phyloP scores from a whole-genome alignment of 2,797 vertebrate genomes.

The Distichodus sexfasciatus region DNA sequence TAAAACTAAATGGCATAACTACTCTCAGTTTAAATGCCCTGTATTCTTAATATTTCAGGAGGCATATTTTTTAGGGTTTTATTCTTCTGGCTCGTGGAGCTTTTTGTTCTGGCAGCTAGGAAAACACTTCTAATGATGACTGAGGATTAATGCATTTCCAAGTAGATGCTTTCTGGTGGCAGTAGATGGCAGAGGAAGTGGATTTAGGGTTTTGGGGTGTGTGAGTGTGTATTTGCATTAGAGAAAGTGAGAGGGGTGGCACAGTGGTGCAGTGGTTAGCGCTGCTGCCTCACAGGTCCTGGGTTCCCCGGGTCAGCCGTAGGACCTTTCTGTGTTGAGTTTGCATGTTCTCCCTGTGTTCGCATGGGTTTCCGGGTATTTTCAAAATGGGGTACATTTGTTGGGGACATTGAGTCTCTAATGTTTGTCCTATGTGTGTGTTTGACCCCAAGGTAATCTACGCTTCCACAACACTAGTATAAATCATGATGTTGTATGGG shows the following conservation, averaged over 20 bases:
- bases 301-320: too few species aligned
- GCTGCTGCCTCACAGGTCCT: too few species aligned
- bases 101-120: slow-evolving; percentile 15
- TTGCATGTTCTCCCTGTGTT: too few species aligned
- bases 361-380: too few species aligned
- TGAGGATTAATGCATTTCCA: slow-evolving; percentile 30
- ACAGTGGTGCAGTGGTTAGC: too few species aligned
- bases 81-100: background rate
- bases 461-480: background rate
- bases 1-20: background rate
- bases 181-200: slow-evolving; percentile 28
- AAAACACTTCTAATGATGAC: slow-evolving; percentile 30
- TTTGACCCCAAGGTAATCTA: slow-evolving; percentile 14
- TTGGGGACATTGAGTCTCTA: too few species aligned
- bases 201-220: slow-evolving; percentile 16
- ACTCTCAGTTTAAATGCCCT: too few species aligned
- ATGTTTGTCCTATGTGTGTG: too few species aligned
- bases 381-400: too few species aligned
- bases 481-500: slow-evolving; percentile 57
- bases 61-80: background rate
- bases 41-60: background rate
- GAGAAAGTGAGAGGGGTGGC: too few species aligned
- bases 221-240: slow-evolving; percentile 4
- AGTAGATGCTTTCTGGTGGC: slow-evolving; percentile 50
- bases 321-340: too few species aligned